phyloP scores from a whole-genome alignment of 2,113 vertebrate species.

The Rhinopomastus cyanomelas region DNA sequence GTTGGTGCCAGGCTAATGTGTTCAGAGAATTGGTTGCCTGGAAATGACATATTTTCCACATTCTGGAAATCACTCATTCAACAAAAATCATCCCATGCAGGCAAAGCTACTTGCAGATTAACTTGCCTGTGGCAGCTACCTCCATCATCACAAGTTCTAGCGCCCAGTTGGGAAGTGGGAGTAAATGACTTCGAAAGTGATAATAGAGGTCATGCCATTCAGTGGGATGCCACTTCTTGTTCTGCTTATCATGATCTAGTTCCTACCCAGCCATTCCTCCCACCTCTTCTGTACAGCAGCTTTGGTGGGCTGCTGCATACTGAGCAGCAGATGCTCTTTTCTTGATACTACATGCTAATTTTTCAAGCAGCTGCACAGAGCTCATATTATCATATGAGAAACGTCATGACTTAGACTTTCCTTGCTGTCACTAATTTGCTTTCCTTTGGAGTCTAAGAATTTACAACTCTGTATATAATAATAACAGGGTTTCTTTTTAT shows the following conservation, averaged over 20 bases:
- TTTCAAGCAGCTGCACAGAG: constrained; percentile 44
- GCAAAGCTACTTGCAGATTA: not conserved
- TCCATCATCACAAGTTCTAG: not conserved
- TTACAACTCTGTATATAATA: not conserved
- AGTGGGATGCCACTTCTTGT: constrained; percentile 23
- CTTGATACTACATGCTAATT: constrained; percentile 44
- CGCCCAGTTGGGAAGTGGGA: not conserved
- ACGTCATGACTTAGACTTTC: constrained; percentile 21
- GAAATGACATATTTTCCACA: not conserved
- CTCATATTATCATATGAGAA: constrained; percentile 29
- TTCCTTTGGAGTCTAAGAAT: not conserved
- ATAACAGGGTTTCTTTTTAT: not conserved
- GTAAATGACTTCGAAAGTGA: constrained; percentile 16
- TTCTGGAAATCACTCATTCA: not conserved
- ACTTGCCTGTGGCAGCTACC: not conserved
- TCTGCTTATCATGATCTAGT: constrained; percentile 7
- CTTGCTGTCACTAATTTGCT: constrained; percentile 7
- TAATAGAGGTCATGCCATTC: constrained; percentile 57
- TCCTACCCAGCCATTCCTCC: constrained; percentile 32
- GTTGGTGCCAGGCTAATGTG: too few relatives aligned
- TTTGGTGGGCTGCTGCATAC: constrained; percentile 48
- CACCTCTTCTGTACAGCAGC: constrained; percentile 4
- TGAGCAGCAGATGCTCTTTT: constrained; percentile 66
- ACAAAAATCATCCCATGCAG: not conserved
- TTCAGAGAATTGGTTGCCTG: not conserved